Evolutionary conservation across 1,140 invertebrate species (phyloP), one percentile per base, ranked within the genome.

Genomic region (Drosophila pseudoananassae): DNA sequence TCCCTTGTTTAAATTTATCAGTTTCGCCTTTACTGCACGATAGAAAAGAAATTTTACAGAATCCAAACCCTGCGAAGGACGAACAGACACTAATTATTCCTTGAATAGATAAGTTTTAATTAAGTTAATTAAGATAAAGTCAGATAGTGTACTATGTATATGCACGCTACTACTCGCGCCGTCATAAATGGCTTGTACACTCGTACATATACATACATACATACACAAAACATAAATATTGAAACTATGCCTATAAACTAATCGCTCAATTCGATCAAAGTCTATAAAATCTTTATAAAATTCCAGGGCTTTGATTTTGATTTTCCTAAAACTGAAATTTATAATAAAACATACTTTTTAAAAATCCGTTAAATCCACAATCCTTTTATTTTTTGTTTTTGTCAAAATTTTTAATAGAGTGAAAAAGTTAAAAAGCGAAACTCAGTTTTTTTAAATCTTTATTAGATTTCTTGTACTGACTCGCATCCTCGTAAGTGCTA

Each of bases 81-180:
- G 31, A 2, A 45, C 43, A 17, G 7, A 38, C 31, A 40, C 61
- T 49, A 23, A 40, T 12, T 33, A 29, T 43, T 40, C 25, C 49
- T 20, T 51, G 27, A 27, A 43, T 40, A 52, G 58, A n/a, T n/a
- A n/a, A n/a, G n/a, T n/a, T n/a, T 58, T 27, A 27, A 61, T 46
- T 63, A 66, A 20, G 54, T 15, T 43, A 2, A 0, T 43, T 17
- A 46, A 20, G 55, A 31, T 27, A 43, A 43, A 9, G 23, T 54
- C 36, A 40, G 46, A 49, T 52, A 51, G 63, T 64, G 59, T 43
- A 64, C 46, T 66, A 66, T 66, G 64, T 66, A 15, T 33, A 61
- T 46, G 45, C 25, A n/a, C n/a, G n/a, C n/a, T 31, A 63, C 64
- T 66, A 64, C 63, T 66, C 63, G 63, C 63, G 25, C 49, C 55